Conservation (phyloP, 2,113 vertebrate species). For the Pseudorectes ferrugineus region DNA sequence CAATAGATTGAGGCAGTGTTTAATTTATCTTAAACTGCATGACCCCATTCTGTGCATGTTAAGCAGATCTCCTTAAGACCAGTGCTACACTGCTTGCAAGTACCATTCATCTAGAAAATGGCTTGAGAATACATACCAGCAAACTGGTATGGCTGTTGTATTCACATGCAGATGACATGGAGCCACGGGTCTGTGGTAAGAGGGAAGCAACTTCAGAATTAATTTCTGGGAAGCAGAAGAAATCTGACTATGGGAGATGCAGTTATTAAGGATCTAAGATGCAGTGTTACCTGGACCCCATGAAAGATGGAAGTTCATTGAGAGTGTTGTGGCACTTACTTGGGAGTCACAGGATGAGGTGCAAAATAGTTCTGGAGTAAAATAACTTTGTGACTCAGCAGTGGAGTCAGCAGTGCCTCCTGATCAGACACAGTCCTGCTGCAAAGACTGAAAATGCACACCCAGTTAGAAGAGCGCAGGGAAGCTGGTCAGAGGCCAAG, state of each 20-base stretch:
- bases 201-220: not conserved
- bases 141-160: not conserved
- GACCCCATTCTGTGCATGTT: not conserved
- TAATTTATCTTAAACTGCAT: not conserved
- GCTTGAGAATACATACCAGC: not conserved
- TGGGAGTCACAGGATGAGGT: not conserved
- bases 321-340: not conserved
- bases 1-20: not conserved
- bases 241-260: not conserved
- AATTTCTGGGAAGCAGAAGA: not conserved
- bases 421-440: not conserved
- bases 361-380: not conserved
- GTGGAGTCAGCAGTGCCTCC: not conserved
- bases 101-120: not conserved
- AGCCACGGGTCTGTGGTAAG: not conserved
- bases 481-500: not conserved
- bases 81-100: not conserved
- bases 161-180: not conserved
- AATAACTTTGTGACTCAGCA: not conserved
- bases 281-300: not conserved
- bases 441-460: not conserved
- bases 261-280: not conserved
- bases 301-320: not conserved
- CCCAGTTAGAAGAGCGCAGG: not conserved
- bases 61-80: not conserved